Evolutionary conservation across 2,888 invertebrate genomes (phyloP), one percentile per base, ranked within the genome.

Genomic region (Nymphalis c-album): DNA sequence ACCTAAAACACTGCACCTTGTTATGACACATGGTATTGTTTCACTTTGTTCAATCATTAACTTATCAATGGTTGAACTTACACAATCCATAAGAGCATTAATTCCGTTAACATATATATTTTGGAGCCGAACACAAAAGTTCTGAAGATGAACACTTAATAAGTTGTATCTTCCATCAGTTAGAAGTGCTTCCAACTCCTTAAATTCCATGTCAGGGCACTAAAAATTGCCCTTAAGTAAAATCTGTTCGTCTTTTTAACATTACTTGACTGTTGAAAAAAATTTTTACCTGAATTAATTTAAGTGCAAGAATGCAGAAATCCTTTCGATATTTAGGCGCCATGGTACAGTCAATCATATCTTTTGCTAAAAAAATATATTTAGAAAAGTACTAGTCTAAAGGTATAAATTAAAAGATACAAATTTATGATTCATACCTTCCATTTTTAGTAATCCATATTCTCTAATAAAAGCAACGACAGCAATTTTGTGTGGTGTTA

Each of bases 401-500:
- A 22, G 8, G 17, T 31, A 17, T 1, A 31, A 2, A 64, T 58
- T 71, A 63, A 65, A 60, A 60, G 46, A 62, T 48, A 58, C 17
- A 45, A 60, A 22, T 60, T 50, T 13, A 10, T 55, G 35, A 63
- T 64, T 35, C 59, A 20, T 75, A 90, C 91, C 91, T 87, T 91
- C 89, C 46, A 90, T 83, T 85, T 94, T 94, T 76, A 95, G 92
- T 75, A 94, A 88, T 62, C 96, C 94, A 88, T 96, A 97, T 82
- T 96, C 95, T 77, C 95, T 94, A 53, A 97, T 95, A 78, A 97
- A 93, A 66, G 96, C 94, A 6, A 96, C 94, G 16, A 97, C 95
- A 2, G 96, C 94, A 75, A 97, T 93, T 93, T 96, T 96, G 78
- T 97, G 96, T 1, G 97, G 96, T 0, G 97, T 97, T 63, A 97